Percentiles rank a stretch among this genome's conserved stretches.
Evolutionary conservation across 2,113 vertebrate species (phyloP).

Genomic region (Vanacampus margaritifer): DNA sequence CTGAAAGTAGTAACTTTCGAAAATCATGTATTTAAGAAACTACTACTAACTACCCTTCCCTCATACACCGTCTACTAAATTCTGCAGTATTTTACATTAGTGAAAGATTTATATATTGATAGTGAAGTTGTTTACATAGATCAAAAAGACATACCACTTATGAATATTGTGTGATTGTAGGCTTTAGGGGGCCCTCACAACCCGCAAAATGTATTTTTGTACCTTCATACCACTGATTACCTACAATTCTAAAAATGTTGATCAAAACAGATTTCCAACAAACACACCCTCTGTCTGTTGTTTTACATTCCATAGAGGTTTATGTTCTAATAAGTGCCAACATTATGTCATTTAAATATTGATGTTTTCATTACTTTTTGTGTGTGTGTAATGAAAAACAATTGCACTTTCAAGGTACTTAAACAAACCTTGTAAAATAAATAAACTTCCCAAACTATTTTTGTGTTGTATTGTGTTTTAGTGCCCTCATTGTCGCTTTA

Average conservation of each 20-base stretch:
- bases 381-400: not conserved
- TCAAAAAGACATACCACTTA: not conserved
- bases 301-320: not conserved
- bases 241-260: not conserved
- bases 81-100: not conserved
- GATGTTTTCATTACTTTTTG: not conserved
- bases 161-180: not conserved
- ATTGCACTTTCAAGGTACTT: not conserved
- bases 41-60: not conserved
- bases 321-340: not conserved
- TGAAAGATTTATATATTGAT: not conserved
- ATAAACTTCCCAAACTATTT: not conserved
- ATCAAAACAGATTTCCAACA: not conserved
- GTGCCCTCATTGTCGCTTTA: not conserved
- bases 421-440: not conserved
- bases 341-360: not conserved
- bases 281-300: not conserved
- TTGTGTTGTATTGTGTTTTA: not conserved
- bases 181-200: not conserved
- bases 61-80: not conserved
- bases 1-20: not conserved
- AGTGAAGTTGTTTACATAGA: not conserved
- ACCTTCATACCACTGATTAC: not conserved
- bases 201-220: not conserved
- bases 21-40: not conserved